Conservation (phyloP, 2,113 vertebrate species). For the Centropristis striata region DNA sequence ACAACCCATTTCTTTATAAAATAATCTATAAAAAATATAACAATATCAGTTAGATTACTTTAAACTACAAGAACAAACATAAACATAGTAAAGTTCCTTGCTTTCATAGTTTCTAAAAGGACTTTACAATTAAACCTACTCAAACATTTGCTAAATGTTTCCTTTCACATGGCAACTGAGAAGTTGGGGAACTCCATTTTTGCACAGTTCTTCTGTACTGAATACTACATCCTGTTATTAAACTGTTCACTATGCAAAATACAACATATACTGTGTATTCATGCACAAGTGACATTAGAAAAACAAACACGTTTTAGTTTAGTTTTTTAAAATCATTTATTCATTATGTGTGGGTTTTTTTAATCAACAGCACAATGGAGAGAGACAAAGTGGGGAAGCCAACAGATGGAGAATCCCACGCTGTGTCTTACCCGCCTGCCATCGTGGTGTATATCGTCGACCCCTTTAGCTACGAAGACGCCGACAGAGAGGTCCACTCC, state of each 20-base stretch:
- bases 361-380: slow-evolving; percentile 92
- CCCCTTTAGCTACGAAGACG: slow-evolving; percentile 95
- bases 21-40: not conserved
- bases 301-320: not conserved
- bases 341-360: too few species aligned
- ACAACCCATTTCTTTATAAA: not conserved
- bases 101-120: not conserved
- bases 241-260: not conserved
- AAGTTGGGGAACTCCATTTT: not conserved
- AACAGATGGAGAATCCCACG: slow-evolving; percentile 97
- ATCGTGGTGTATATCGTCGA: slow-evolving; percentile 98
- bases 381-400: slow-evolving; percentile 97
- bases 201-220: not conserved
- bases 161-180: not conserved
- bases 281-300: not conserved
- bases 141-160: not conserved
- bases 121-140: not conserved
- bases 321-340: too few species aligned
- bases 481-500: slow-evolving; percentile 89
- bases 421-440: slow-evolving; percentile 94
- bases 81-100: not conserved
- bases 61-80: not conserved
- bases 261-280: too few species aligned
- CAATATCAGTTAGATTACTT: too few species aligned
- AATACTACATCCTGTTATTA: not conserved